Base-by-base conservation (phyloP, 2,888 invertebrate species). In the Dolomedes plantarius region DNA sequence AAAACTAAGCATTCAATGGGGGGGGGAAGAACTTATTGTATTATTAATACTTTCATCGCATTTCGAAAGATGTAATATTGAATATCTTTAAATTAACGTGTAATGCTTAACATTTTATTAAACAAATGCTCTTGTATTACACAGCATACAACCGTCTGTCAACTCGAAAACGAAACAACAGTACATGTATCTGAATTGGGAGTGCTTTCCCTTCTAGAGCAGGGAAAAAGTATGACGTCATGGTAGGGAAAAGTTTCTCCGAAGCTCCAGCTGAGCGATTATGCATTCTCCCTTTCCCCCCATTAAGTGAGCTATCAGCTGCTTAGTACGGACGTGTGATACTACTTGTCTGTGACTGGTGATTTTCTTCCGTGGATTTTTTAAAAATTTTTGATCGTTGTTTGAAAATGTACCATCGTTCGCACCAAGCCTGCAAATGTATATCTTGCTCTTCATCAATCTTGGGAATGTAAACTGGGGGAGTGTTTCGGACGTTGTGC, bases 401-500 rank as follows among this genome's bases (percentile, higher is more conserved):
- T 46, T 46, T 1, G 11, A 56, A 56, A 23, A 56, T 56, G 56
- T 1, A 16, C 3, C 5, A 23, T 19, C 56, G 56, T 1, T 19
- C 56, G 5, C 6, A 23, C 23, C 23, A 2, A 23, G 2, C 6
- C 56, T 11, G 2, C 36, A 36, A 36, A 56, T 56, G 56, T 56
- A 23, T 23, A 56, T 56, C 5, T 3, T 23, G 23, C 56, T 11
- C 19, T 3, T 56, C 23, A 11, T 23, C 19, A 3, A 56, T 56
- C 36, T 32, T 19, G 32, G 32, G 67, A 5, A 67, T 67, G 67
- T 67, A 67, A 67, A 67, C 67, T 67, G 67, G 67, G 67, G 67
- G 67, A 67, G 6, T 67, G 32, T 19, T 67, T 31, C 67, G 67
- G 67, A 67, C 32, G 36, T 13, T 32, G 31, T 19, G 16, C 32